phyloP scores from a whole-genome alignment of 2,888 invertebrate genomes.

The Agelastica alni region DNA sequence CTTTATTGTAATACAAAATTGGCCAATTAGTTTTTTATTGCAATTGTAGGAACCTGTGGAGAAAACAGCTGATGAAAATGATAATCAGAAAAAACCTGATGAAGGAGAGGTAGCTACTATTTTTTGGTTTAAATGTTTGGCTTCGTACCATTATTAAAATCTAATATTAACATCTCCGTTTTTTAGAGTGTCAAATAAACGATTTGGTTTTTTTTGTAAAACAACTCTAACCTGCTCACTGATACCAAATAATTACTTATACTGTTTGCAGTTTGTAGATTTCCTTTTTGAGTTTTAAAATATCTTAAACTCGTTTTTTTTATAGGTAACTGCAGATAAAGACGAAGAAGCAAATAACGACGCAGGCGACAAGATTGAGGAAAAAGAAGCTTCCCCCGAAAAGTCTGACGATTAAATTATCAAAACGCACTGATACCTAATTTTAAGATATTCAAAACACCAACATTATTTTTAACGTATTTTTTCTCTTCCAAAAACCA shows the following conservation, averaged over 20 bases:
- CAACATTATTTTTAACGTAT: slow-evolving; percentile 6
- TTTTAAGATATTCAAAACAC: slow-evolving; percentile 16
- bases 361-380: slow-evolving; percentile 24
- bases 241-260: too few species aligned
- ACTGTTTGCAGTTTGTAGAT: too few species aligned
- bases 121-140: too few species aligned
- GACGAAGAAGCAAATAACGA: slow-evolving; percentile 28
- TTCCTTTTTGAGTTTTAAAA: too few species aligned
- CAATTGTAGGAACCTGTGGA: not conserved
- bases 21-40: not conserved
- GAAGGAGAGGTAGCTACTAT: slow-evolving; percentile 27
- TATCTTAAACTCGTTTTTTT: too few species aligned
- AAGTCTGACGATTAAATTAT: slow-evolving; percentile 30
- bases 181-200: not conserved
- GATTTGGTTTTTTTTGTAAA: too few species aligned
- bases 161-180: too few species aligned
- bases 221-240: too few species aligned
- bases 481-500: too few species aligned
- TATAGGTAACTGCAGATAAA: slow-evolving; percentile 33
- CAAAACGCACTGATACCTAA: slow-evolving; percentile 18
- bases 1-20: not conserved
- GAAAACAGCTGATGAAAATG: slow-evolving; percentile 50
- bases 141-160: too few species aligned
- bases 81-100: slow-evolving; percentile 41
- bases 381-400: slow-evolving; percentile 29